These are phyloP conservation scores for Scopus umbretta DNA, from an alignment of 2,113 vertebrate genomes.

Conservation along the genomic window DNA sequence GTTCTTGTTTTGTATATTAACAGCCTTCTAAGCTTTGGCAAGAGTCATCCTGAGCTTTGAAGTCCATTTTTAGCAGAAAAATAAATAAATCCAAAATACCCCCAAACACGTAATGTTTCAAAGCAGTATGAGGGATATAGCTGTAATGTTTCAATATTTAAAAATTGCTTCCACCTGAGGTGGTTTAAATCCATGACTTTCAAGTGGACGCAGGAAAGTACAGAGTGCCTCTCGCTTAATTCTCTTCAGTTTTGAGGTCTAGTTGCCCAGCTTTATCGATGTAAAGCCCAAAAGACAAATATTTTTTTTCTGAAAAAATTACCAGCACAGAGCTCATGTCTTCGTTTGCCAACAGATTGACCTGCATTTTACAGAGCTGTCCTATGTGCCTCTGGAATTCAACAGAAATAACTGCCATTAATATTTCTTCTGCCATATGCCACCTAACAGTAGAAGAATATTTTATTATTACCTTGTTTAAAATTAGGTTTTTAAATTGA, in stretches of 20 bases:
- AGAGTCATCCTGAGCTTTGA: not conserved
- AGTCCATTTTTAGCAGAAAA: not conserved
- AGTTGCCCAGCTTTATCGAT: not conserved
- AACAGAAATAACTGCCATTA: slow-evolving; percentile 44
- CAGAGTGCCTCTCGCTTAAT: not conserved
- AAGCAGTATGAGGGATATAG: not conserved
- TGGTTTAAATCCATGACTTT: not conserved
- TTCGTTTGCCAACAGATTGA: not conserved
- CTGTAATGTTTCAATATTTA: not conserved
- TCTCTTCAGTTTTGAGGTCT: not conserved
- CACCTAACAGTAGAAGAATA: slow-evolving; percentile 1
- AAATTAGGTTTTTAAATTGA: slow-evolving; percentile 6
- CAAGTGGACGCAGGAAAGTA: not conserved
- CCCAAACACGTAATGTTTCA: not conserved
- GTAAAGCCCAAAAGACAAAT: not conserved
- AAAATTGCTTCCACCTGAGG: not conserved
- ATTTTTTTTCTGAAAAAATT: not conserved
- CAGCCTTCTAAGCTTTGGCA: not conserved
- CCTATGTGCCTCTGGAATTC: slow-evolving; percentile 8
- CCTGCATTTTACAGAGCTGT: slow-evolving; percentile 35
- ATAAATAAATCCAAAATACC: not conserved
- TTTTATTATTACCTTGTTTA: slow-evolving; percentile 49
- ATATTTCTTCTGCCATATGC: slow-evolving; percentile 18
- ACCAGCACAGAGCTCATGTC: not conserved
- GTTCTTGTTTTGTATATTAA: not conserved